A percentile compares a stretch with the other conserved stretches of the same genome.
Conservation (phyloP, 2,888 invertebrate species). For the Helleia helle region DNA sequence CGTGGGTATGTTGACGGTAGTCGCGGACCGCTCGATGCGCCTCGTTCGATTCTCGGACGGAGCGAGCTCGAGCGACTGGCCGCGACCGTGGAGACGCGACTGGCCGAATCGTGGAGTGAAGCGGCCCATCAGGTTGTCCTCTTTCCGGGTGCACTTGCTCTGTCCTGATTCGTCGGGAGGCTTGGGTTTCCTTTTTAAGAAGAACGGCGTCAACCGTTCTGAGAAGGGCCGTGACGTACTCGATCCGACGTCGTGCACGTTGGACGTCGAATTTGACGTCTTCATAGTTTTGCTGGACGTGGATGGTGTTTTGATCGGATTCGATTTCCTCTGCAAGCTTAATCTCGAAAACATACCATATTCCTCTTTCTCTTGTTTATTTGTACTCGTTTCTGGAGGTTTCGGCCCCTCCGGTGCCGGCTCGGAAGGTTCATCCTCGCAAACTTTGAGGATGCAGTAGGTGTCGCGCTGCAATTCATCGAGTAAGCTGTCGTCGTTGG, state of each 20-base stretch:
- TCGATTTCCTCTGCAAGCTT: slow-evolving; percentile 60
- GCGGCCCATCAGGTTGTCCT: slow-evolving; percentile 57
- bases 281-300: slow-evolving; percentile 44
- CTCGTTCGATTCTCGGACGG: slow-evolving; percentile 33
- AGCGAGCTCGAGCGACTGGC: slow-evolving; percentile 57
- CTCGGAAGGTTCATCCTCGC: slow-evolving; percentile 45
- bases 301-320: slow-evolving; percentile 52
- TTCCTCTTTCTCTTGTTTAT: slow-evolving; percentile 29
- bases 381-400: slow-evolving; percentile 23
- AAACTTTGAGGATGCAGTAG: slow-evolving; percentile 55
- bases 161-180: slow-evolving; percentile 36
- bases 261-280: slow-evolving; percentile 60
- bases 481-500: slow-evolving; percentile 58
- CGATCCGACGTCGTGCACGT: slow-evolving; percentile 54
- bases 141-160: slow-evolving; percentile 35
- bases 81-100: slow-evolving; percentile 54
- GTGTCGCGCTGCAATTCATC: slow-evolving; percentile 57
- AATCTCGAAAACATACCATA: slow-evolving; percentile 51
- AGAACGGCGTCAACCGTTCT: slow-evolving; percentile 63
- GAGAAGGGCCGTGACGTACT: slow-evolving; percentile 45
- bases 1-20: slow-evolving; percentile 49
- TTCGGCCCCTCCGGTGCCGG: slow-evolving; percentile 21
- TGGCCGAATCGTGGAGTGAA: slow-evolving; percentile 63
- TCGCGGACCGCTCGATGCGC: slow-evolving; percentile 59
- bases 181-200: slow-evolving; percentile 59